Conservation (phyloP, 2,797 vertebrate species). For the Hippoglossus hippoglossus region DNA sequence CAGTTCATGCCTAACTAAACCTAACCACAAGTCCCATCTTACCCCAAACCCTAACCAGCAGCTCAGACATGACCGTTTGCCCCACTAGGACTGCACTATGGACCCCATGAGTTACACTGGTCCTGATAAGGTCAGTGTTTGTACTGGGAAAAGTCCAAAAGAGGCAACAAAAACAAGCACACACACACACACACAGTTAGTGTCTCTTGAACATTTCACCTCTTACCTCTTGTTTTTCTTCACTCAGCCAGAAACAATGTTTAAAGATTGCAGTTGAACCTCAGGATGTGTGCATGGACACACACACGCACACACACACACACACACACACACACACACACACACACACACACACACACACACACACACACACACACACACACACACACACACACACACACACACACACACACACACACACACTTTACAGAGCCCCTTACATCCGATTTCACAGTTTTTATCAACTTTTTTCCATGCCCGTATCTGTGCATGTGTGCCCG, state of each 20-base stretch:
- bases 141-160: too few relatives aligned
- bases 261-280: constrained; percentile 18
- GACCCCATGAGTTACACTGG: too few relatives aligned
- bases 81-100: too few relatives aligned
- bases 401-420: too few relatives aligned
- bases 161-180: constrained; percentile 6
- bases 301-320: constrained; percentile 13
- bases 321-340: too few relatives aligned
- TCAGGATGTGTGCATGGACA: constrained; percentile 34
- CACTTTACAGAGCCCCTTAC: too few relatives aligned
- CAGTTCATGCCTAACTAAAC: too few relatives aligned
- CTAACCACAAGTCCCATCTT: too few relatives aligned
- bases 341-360: not conserved
- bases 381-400: not conserved
- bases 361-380: too few relatives aligned
- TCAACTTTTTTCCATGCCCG: constrained; percentile 1
- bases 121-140: not conserved
- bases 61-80: too few relatives aligned
- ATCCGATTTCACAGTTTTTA: not conserved
- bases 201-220: constrained; percentile 6
- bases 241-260: constrained; percentile 6
- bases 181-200: constrained; percentile 12
- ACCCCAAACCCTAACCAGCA: too few relatives aligned
- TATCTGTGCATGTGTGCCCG: not conserved
- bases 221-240: constrained; percentile 7